Evolutionary conservation across 2,113 vertebrate species (phyloP), one percentile per base, ranked within the genome.

Genomic region (Ornithorhynchus anatinus): DNA sequence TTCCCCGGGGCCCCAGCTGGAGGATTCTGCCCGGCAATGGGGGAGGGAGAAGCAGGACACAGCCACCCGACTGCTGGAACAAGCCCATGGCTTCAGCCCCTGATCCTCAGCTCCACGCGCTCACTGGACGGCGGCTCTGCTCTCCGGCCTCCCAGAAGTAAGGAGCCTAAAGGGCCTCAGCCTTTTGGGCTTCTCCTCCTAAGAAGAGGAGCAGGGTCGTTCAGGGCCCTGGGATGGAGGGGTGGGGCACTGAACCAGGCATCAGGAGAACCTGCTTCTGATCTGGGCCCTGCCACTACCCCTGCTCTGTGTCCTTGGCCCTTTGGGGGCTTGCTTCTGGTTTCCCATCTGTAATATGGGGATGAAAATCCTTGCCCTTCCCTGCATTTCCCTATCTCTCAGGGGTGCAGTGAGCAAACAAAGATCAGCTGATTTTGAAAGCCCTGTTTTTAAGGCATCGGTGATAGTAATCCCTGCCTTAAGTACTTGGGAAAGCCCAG

Each of bases 1-100:
- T 9, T 52, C 12, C 74, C n/a, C 42, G 1, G 52, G 27, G 39
- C 70, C 50, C 1, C 75, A 97, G 96, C 66, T 97, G 51, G 84
- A 94, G 48, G 91, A 95, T 29, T 92, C 89, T 0, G 91, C 91
- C 1, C 89, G 92, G 38, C 81, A 69, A 11, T 96, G 95, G 96
- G 95, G 92, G 1, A 92, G 81, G 44, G 90, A 95, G 77, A 97
- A 95, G 72, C 95, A 96, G 74, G 87, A 94, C 27, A 82, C 96
- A 47, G n/a, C 92, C 80, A 95, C 72, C 1, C 87, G 71, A 36
- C 84, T 96, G 14, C 89, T 86, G 33, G 95, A 97, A 69, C 60
- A 77, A 25, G 84, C 88, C 10, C 87, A 92, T 0, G 92, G 94
- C 44, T 93, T 96, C 10, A 25, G 64, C 6, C 77, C 15, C 5